Base-by-base conservation (phyloP, 2,797 vertebrate species). In the Benthosema pterotum region DNA sequence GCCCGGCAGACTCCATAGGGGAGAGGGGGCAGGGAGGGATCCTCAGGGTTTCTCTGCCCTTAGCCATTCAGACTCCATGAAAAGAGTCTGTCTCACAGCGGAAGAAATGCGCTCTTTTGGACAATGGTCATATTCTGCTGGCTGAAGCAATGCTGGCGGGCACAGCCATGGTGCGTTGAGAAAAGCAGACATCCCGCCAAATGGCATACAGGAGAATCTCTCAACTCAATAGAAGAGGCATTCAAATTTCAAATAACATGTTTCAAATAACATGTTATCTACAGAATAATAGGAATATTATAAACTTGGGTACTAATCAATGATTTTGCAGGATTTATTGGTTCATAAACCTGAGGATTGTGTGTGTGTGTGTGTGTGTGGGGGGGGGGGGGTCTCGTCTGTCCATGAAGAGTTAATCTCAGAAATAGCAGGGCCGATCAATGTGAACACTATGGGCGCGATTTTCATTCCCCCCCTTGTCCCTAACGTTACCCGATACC, bases 91-190 rank as follows among this genome's bases (percentile, higher is more conserved):
- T 88, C 77, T 82, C 75, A 72, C 52, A 58, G 77, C 59, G 68
- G 82, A 83, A 83, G 67, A 68, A 11, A 69, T 71, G 65, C 53
- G 49, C 65, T 67, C 32, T 42, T 38, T 22, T 12, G 45, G 73
- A 91, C 89, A 92, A 91, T 83, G 68, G 69, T 42, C n/a, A 70
- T 63, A 89, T 91, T 92, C 85, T 87, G 72, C 69, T n/a, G n/a
- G n/a, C n/a, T 45, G 50, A 32, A 32, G 52, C 77, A 53, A 45
- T 55, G 51, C 12, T 55, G 48, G 49, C 47, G 65, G n/a, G 78
- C 67, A 54, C 65, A 49, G 48, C 60, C 71, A 63, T 12, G n/a
- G 42, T 28, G 54, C 11, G 19, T 42, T 48, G 51, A 58, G 48
- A 58, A 66, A 6, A 47, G 57, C 22, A 22, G 58, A 51, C 63